Evolutionary conservation across 30 jellyfish, hydroid and myxozoan genomes (phyloP).

Genomic region (Morbakka virulenta): DNA sequence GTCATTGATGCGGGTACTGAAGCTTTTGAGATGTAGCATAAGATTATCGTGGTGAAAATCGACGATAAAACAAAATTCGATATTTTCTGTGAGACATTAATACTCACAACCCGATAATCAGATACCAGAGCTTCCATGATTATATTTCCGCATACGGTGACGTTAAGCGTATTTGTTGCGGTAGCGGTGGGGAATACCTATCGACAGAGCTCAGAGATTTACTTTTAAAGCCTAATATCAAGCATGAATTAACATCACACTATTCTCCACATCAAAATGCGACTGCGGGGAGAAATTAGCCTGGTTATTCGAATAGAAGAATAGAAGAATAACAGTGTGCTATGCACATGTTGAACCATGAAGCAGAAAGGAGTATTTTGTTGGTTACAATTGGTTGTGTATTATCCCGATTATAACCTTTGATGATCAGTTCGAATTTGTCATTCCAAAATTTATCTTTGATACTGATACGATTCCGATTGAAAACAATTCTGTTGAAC

Average conservation of each 20-base stretch:
- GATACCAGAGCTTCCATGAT: slow-evolving; percentile 38
- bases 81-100: slow-evolving; percentile 22
- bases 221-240: not conserved
- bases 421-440: no score
- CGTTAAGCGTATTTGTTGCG: slow-evolving; percentile 29
- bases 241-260: slow-evolving; percentile 58
- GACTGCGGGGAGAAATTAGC: slow-evolving; percentile 80
- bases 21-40: slow-evolving; percentile 41
- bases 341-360: no score
- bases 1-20: slow-evolving; percentile 2
- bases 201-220: slow-evolving; percentile 11
- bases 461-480: no score
- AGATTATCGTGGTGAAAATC: no score
- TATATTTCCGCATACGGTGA: slow-evolving; percentile 56
- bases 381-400: no score
- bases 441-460: no score
- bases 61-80: no score
- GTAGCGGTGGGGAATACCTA: slow-evolving; percentile 33
- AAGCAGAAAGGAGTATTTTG: no score
- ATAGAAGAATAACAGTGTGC: no score
- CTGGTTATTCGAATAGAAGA: no score
- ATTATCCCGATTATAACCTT: no score
- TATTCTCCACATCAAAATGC: slow-evolving; percentile 87
- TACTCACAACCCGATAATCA: slow-evolving; percentile 9
- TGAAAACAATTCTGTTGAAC: no score